Conservation (phyloP, 2,797 vertebrate species). For the Pangasius sanitwongsei region DNA sequence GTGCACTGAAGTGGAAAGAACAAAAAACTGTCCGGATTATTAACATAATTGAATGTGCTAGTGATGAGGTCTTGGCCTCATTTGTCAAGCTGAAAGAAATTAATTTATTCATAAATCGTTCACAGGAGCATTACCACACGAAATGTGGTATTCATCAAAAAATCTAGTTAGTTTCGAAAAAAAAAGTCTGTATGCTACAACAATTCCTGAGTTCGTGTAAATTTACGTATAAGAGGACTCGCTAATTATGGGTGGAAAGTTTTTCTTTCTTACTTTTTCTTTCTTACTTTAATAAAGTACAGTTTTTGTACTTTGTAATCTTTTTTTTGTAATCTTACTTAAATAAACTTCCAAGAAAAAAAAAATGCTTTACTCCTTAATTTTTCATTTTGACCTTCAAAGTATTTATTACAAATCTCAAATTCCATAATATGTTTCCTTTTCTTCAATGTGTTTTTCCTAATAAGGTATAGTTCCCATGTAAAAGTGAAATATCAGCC, state of each 20-base stretch:
- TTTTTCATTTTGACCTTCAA: background rate
- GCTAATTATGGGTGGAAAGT: background rate
- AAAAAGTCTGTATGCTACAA: background rate
- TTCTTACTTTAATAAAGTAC: no score
- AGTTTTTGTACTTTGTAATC: no score
- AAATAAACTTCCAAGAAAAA: background rate
- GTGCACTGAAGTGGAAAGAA: constrained; percentile 25
- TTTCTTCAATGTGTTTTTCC: background rate
- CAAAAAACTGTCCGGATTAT: constrained; percentile 49
- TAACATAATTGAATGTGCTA: constrained; percentile 55
- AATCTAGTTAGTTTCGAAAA: background rate
- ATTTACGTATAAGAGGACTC: background rate
- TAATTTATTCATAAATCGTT: background rate
- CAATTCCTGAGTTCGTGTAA: background rate
- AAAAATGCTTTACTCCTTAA: background rate
- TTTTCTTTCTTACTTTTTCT: no score
- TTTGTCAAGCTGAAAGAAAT: background rate
- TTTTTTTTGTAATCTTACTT: background rate
- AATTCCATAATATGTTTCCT: background rate
- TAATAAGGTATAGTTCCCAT: background rate
- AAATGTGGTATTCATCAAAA: background rate
- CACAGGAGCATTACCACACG: background rate
- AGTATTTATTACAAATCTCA: background rate
- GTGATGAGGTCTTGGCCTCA: constrained; percentile 32
- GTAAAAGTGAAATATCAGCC: background rate